Conservation (phyloP, 2,113 vertebrate species). For the Gymnorhina tibicen region DNA sequence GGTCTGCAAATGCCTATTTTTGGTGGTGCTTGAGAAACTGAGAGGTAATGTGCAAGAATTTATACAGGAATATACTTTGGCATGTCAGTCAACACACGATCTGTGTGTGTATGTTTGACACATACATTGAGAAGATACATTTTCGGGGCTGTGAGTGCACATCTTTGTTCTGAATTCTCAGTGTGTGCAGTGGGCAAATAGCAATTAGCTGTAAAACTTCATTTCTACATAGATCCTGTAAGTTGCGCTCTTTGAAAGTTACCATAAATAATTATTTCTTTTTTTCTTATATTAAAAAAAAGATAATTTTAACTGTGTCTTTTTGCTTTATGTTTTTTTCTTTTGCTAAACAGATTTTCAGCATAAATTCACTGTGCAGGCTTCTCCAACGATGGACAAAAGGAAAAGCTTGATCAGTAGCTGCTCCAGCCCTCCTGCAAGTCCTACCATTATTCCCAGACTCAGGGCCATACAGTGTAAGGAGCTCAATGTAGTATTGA, state of each 20-base stretch:
- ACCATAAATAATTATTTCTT: not conserved
- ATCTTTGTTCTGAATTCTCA: not conserved
- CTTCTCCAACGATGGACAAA: slow-evolving; percentile 92
- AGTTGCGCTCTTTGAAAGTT: not conserved
- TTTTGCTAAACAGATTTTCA: slow-evolving; percentile 86
- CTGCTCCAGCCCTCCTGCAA: slow-evolving; percentile 89
- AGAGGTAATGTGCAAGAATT: not conserved
- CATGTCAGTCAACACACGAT: not conserved
- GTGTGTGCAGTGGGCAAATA: fast-evolving
- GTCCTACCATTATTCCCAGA: slow-evolving; percentile 89
- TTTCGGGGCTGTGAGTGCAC: not conserved
- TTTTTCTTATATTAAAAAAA: not conserved
- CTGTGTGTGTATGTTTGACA: not conserved
- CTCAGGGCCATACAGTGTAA: slow-evolving; percentile 96
- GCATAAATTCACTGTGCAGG: slow-evolving; percentile 98
- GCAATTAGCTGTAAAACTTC: not conserved
- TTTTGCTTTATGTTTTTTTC: not conserved
- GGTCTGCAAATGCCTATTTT: not conserved
- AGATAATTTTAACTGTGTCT: not conserved
- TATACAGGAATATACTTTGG: not conserved
- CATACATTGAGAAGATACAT: not conserved
- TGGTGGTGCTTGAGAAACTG: not conserved
- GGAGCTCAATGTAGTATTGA: slow-evolving; percentile 54
- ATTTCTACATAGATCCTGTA: not conserved
- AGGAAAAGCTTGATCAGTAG: slow-evolving; percentile 88